Evolutionary conservation across 2,797 vertebrate species (phyloP).

Genomic region (Pangasius krempfi): DNA sequence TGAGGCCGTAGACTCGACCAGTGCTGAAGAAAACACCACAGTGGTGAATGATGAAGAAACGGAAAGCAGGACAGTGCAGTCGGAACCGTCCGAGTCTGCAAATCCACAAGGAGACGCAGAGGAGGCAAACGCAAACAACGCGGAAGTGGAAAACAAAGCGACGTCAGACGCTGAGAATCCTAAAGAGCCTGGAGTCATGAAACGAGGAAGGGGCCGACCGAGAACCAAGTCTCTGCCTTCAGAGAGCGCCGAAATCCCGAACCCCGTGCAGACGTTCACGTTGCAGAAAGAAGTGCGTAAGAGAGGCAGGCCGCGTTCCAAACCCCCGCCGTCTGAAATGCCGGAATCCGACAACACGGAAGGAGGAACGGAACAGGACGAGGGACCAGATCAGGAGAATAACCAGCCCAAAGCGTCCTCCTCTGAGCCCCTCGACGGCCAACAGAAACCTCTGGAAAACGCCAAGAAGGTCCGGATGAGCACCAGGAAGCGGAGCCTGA

Average conservation of each 20-base stretch:
- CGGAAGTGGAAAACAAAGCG: background rate
- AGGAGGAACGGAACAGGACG: constrained; percentile 44
- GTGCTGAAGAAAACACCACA: constrained; percentile 30
- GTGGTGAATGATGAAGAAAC: constrained; percentile 25
- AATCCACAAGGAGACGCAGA: constrained; percentile 10
- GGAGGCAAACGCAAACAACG: background rate
- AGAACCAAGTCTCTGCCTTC: constrained; percentile 38
- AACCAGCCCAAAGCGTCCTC: background rate
- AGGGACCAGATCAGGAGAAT: constrained; percentile 43
- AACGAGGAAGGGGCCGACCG: constrained; percentile 54
- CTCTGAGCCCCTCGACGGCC: background rate
- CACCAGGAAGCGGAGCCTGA: constrained; percentile 54
- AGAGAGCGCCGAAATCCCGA: background rate
- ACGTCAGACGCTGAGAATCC: constrained; percentile 31
- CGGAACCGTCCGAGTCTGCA: constrained; percentile 5
- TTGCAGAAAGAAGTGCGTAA: constrained; percentile 43
- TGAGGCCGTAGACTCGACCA: constrained; percentile 27
- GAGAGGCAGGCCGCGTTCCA: constrained; percentile 54
- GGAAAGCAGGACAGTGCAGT: constrained; percentile 7
- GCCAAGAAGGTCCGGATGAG: constrained; percentile 47
- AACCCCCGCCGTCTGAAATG: constrained; percentile 22
- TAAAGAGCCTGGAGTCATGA: constrained; percentile 31
- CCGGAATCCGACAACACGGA: constrained; percentile 24
- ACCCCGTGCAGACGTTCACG: background rate
- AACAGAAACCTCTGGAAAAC: background rate